phyloP scores from a whole-genome alignment of 2,113 vertebrate genomes.

The Xyrauchen texanus region DNA sequence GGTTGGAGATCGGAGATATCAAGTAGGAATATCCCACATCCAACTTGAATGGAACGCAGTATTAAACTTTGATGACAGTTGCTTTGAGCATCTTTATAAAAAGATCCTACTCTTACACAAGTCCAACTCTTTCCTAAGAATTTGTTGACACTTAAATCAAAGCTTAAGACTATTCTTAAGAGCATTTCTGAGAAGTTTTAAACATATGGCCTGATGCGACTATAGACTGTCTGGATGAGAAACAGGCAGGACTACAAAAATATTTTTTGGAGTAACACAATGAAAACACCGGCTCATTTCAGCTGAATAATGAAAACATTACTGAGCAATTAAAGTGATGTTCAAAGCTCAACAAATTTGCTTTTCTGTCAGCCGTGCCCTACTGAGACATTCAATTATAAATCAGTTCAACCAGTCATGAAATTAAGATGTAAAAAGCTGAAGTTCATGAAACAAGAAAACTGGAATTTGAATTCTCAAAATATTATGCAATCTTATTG shows the following conservation, averaged over 20 bases:
- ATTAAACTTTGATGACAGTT: too few relatives aligned
- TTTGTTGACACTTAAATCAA: too few relatives aligned
- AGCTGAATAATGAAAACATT: background rate
- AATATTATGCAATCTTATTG: background rate
- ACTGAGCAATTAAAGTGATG: background rate
- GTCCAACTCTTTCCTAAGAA: too few relatives aligned
- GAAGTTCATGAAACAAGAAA: conserved; percentile 15
- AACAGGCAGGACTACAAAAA: too few relatives aligned
- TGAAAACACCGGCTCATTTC: background rate
- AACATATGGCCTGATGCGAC: background rate
- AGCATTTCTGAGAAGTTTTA: too few relatives aligned
- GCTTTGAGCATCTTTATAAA: too few relatives aligned
- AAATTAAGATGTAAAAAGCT: background rate
- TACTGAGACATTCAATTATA: background rate
- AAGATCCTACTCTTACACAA: too few relatives aligned
- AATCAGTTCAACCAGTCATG: background rate
- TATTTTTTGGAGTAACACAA: background rate
- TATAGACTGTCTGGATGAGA: background rate
- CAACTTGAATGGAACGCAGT: too few relatives aligned
- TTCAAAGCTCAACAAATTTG: background rate
- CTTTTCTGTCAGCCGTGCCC: too few relatives aligned
- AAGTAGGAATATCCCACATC: too few relatives aligned
- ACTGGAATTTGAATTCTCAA: background rate
- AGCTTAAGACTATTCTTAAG: too few relatives aligned
- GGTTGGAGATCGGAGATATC: too few relatives aligned